A percentile compares a stretch with the other conserved stretches of the same genome.
Evolutionary conservation across 2,888 invertebrate species (phyloP).

Genomic region (Drosophila dives): DNA sequence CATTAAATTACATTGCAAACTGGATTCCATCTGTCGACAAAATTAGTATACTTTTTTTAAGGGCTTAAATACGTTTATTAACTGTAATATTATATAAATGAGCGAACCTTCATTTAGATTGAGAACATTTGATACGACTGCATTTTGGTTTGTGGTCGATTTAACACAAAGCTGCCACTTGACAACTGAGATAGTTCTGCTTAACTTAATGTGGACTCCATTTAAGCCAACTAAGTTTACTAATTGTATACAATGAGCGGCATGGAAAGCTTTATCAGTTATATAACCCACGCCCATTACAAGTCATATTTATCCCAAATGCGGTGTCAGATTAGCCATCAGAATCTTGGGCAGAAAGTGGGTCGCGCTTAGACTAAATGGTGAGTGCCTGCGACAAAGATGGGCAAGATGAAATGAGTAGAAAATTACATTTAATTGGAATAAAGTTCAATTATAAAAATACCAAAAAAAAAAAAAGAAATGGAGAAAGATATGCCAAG

Average conservation of each 20-base stretch:
- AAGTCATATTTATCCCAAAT: constrained; percentile 32
- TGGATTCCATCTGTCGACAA: neutral
- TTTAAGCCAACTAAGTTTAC: neutral
- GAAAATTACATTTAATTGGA: constrained; percentile 68
- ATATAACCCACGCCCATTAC: constrained; percentile 36
- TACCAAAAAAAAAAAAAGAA: constrained; percentile 30
- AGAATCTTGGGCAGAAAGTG: constrained; percentile 49
- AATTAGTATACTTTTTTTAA: neutral
- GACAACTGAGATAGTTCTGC: neutral
- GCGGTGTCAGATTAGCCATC: constrained; percentile 19
- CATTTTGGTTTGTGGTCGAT: neutral
- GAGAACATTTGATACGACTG: neutral
- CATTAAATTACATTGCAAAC: neutral
- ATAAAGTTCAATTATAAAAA: constrained; percentile 53
- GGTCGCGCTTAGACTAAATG: constrained; percentile 53
- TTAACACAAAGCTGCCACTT: neutral
- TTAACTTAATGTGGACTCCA: neutral
- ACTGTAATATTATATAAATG: neutral
- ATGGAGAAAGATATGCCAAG: constrained; percentile 1
- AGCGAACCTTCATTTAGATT: neutral
- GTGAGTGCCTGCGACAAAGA: constrained; percentile 33
- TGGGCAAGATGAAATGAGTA: constrained; percentile 34
- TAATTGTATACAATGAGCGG: constrained; percentile 11
- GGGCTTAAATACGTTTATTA: neutral
- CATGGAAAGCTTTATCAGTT: constrained; percentile 2